phyloP scores from a whole-genome alignment of 2,797 vertebrate genomes.

The Sphenopsis melanotis region DNA sequence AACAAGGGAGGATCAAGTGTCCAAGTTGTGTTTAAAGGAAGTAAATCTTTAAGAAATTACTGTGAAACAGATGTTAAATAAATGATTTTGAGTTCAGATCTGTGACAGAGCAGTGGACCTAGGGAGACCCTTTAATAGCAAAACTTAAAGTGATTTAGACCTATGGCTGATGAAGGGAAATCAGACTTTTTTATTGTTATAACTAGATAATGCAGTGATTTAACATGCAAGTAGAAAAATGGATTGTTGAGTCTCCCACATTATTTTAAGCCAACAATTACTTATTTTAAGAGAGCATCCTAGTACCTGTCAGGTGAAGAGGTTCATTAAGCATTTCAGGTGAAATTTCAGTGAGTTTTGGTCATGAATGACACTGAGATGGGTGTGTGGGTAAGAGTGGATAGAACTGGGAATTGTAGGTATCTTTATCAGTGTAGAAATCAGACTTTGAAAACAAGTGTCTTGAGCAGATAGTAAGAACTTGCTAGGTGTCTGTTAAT shows the following conservation, averaged over 20 bases:
- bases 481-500: not conserved
- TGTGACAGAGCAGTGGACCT: conserved; percentile 20
- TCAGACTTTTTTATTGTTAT: not conserved
- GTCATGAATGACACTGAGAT: not conserved
- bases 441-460: not conserved
- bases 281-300: not conserved
- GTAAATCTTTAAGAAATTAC: conserved; percentile 73
- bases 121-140: conserved; percentile 38
- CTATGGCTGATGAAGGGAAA: conserved; percentile 4
- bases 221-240: not conserved
- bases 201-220: not conserved
- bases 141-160: conserved; percentile 29
- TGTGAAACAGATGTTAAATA: conserved; percentile 68
- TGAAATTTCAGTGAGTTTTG: not conserved
- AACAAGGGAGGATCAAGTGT: conserved; percentile 72
- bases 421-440: not conserved
- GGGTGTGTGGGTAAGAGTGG: not conserved
- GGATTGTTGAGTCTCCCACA: not conserved
- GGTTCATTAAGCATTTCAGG: not conserved
- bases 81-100: conserved; percentile 65
- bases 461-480: not conserved
- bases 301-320: not conserved
- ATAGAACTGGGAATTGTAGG: not conserved
- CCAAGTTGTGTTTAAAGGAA: conserved; percentile 65
- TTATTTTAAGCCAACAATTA: not conserved